phyloP scores from a whole-genome alignment of 1,140 invertebrate species.

The Lepidurus packardi region DNA sequence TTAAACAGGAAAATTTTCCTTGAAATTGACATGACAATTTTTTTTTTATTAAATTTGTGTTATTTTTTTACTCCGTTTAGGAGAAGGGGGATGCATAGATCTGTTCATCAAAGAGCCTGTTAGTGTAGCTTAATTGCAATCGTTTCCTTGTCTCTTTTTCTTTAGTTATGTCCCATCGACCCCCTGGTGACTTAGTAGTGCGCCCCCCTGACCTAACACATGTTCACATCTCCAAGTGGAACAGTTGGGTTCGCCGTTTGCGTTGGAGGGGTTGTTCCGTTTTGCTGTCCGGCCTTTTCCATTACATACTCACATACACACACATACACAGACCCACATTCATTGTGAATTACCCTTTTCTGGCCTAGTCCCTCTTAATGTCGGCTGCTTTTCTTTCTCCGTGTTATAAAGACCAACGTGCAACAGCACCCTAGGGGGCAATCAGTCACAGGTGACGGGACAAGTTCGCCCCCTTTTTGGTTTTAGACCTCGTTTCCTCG shows the following conservation, averaged over 20 bases:
- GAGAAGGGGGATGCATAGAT: background rate
- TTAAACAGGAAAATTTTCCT: too few relatives aligned
- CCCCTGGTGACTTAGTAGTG: constrained; percentile 9
- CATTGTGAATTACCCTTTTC: background rate
- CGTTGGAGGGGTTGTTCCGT: too few relatives aligned
- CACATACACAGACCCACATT: too few relatives aligned
- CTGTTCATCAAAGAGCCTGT: constrained; percentile 10
- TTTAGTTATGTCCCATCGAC: constrained; percentile 19
- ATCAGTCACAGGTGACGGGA: constrained; percentile 20
- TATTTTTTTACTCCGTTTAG: too few relatives aligned
- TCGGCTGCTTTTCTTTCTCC: background rate
- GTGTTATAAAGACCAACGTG: constrained; percentile 14
- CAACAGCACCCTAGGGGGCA: constrained; percentile 6
- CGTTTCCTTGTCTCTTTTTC: constrained; percentile 8
- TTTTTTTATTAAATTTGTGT: too few relatives aligned
- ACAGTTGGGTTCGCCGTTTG: background rate
- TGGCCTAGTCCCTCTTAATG: background rate
- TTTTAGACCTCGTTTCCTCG: background rate
- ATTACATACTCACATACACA: too few relatives aligned
- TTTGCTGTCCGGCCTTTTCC: too few relatives aligned
- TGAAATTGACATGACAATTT: too few relatives aligned
- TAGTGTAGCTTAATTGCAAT: constrained; percentile 4
- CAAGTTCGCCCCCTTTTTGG: background rate
- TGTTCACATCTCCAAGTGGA: constrained; percentile 7
- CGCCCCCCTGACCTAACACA: constrained; percentile 12